Percentiles rank a stretch among this genome's conserved stretches.
Evolutionary conservation across 2,797 vertebrate genomes (phyloP).

Genomic region (Iguana delicatissima): DNA sequence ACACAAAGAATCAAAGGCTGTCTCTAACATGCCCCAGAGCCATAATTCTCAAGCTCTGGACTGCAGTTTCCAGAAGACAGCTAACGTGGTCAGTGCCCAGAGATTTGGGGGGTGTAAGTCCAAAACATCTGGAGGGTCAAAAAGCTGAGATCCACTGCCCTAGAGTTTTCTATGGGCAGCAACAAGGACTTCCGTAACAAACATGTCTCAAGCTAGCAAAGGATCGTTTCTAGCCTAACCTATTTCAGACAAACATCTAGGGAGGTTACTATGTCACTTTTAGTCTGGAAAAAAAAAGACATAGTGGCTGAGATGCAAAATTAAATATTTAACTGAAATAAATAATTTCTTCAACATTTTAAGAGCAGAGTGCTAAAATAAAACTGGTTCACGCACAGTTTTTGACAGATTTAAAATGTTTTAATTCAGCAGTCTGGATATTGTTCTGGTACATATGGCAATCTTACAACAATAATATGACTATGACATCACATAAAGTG

Average conservation of each 20-base stretch:
- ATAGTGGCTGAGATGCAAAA: neutral
- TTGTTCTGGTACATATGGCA: neutral
- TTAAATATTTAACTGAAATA: neutral
- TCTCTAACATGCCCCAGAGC: neutral
- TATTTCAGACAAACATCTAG: neutral
- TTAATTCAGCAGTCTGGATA: neutral
- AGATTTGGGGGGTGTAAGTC: neutral
- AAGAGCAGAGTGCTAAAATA: neutral
- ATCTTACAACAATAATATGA: neutral
- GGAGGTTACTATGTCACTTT: neutral
- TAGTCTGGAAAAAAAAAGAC: slow-evolving; percentile 22
- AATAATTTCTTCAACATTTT: neutral
- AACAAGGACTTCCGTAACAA: neutral
- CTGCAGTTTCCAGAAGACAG: too few species aligned
- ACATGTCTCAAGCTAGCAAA: neutral
- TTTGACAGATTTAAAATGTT: neutral
- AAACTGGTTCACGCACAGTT: neutral
- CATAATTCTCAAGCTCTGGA: neutral
- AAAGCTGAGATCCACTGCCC: neutral
- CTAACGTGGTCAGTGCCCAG: too few species aligned
- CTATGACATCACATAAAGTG: too few species aligned
- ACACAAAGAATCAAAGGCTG: neutral
- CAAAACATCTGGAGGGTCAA: neutral
- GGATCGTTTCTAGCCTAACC: neutral
- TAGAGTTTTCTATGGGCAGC: neutral